Evolutionary conservation across 2,888 invertebrate species (phyloP).

Genomic region (Vesta saturnalis): DNA sequence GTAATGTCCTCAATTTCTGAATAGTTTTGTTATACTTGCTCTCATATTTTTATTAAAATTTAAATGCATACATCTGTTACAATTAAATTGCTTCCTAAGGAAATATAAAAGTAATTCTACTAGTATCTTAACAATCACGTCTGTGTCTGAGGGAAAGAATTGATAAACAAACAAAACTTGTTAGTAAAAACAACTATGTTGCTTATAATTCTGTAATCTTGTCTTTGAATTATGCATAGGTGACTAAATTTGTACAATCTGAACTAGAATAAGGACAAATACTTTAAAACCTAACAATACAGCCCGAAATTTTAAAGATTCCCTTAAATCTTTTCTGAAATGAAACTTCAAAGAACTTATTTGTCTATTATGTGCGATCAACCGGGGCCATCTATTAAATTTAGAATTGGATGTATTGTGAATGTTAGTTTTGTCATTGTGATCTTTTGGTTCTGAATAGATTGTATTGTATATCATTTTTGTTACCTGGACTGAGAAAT

Average conservation of each 20-base stretch:
- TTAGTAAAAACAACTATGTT: constrained; percentile 4
- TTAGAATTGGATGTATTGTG: constrained; percentile 43
- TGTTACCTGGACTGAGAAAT: constrained; percentile 36
- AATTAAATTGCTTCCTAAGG: not conserved
- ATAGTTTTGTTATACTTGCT: too few relatives aligned
- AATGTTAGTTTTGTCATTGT: constrained; percentile 40
- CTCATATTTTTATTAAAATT: too few relatives aligned
- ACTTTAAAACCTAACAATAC: constrained; percentile 23
- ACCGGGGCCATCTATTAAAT: constrained; percentile 48
- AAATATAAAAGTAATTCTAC: not conserved
- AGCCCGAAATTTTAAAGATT: constrained; percentile 26
- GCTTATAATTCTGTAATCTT: not conserved
- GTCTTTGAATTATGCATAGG: constrained; percentile 9
- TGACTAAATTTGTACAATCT: constrained; percentile 10
- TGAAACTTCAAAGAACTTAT: constrained; percentile 33
- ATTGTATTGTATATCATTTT: constrained; percentile 18
- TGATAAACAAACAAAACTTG: not conserved
- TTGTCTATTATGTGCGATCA: constrained; percentile 42
- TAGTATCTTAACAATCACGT: not conserved
- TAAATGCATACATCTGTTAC: too few relatives aligned
- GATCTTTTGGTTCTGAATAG: constrained; percentile 23
- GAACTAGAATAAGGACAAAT: constrained; percentile 18
- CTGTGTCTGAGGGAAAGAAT: not conserved
- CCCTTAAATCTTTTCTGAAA: constrained; percentile 24
- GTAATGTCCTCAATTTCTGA: too few relatives aligned